Base-by-base conservation (phyloP, 2,797 vertebrate genomes). In the Chiloscyllium punctatum region DNA sequence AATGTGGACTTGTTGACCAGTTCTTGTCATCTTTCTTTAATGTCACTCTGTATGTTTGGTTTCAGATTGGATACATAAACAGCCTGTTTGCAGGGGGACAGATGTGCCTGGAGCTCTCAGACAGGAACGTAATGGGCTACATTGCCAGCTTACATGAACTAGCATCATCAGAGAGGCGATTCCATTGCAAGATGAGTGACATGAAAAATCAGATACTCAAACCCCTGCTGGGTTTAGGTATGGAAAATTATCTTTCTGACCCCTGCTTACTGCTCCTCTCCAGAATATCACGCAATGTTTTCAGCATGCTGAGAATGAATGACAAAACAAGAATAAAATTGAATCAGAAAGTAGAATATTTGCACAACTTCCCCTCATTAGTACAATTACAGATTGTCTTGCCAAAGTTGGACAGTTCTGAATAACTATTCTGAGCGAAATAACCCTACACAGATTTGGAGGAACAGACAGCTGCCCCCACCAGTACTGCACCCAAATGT, bases 141-240 rank as follows among this genome's bases (percentile, higher is more conserved):
- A 99, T 99, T 77, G 98, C 98, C 96, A 98, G 98, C 97, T 98
- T 99, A 77, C 99, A 99, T 13, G 99, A 99, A 97, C 97, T 99
- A 97, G 99, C 98, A 0, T 97, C 99, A 4, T 98, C 98, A 0
- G 99, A 99, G 97, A 98, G 99, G 96, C 98, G 97, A 96, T 99
- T 98, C 97, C 99, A 99, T 97, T 98, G 97, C 97, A 98, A 97
- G 97, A 98, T 99, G 96, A 98, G 98, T 3, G 98, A 97, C 96
- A 96, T 99, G 96, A 99, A 98, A 97, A 98, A 97, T 37, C 98
- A 98, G 96, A 97, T 99, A 91, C 97, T 99, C 30, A 98, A 98
- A 97, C 99, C 99, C 95, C 98, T 99, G 96, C 97, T 99, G 96
- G 98, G 98, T 96, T 97, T 99, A 95, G 99, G 99, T 99, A 97